Evolutionary conservation across 1,140 invertebrate species (phyloP).

Genomic region (Pollicipes pollicipes): DNA sequence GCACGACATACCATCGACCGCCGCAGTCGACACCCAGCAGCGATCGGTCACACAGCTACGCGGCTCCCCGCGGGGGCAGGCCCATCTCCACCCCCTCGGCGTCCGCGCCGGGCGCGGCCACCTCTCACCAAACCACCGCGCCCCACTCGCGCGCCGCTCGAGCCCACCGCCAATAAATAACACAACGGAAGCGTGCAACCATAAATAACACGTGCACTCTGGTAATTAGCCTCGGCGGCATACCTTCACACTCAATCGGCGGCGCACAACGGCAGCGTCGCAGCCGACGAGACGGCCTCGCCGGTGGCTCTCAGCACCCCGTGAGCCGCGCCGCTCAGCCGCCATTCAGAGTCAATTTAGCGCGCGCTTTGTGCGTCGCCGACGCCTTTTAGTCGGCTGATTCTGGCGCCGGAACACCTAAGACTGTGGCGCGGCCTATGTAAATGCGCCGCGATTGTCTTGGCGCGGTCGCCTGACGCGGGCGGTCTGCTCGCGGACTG

Average conservation of each 20-base stretch:
- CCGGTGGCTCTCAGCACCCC: not conserved
- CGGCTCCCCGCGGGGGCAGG: no score
- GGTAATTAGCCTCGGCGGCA: constrained; percentile 6
- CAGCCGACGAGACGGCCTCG: not conserved
- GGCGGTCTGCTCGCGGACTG: no score
- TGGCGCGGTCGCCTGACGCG: no score
- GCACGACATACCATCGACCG: not conserved
- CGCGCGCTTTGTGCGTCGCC: no score
- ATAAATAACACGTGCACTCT: not conserved
- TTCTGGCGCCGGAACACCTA: not conserved
- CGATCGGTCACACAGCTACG: no score
- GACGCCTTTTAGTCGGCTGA: not conserved
- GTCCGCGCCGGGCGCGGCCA: no score
- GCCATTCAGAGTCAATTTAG: not conserved
- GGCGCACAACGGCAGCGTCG: constrained; percentile 6
- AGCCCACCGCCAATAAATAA: not conserved
- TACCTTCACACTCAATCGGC: constrained; percentile 9
- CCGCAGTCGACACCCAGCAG: not conserved
- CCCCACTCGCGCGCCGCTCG: not conserved
- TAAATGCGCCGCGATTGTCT: constrained; percentile 12
- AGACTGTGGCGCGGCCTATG: not conserved
- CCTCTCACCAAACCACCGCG: not conserved
- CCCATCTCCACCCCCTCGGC: no score
- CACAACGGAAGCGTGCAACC: not conserved
- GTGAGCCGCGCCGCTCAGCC: no score